Evolutionary conservation across 2,888 invertebrate species (phyloP).

Genomic region (Loripinus fragilis): DNA sequence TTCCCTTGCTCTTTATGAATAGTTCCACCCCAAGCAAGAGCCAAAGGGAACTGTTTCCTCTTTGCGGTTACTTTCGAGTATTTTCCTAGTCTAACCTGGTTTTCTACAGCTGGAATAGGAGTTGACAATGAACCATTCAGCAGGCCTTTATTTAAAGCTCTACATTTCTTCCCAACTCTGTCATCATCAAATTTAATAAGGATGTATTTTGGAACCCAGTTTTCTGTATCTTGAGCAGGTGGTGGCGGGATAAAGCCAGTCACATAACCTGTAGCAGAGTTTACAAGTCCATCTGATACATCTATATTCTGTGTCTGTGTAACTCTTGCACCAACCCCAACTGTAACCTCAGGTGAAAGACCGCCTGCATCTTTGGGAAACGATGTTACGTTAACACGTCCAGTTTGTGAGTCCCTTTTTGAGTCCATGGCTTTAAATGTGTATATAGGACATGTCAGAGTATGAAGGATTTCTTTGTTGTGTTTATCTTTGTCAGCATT

Average conservation of each 20-base stretch:
- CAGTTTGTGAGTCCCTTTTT: neutral
- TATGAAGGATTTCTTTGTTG: too few species aligned
- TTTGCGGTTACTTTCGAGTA: conserved; percentile 19
- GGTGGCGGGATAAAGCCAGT: too few species aligned
- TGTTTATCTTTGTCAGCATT: conserved; percentile 22
- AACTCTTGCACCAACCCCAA: conserved; percentile 35
- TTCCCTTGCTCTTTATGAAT: conserved; percentile 42
- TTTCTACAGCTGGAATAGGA: conserved; percentile 33
- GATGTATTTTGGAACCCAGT: neutral
- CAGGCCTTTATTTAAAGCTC: neutral
- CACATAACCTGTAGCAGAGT: conserved; percentile 28
- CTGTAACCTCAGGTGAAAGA: conserved; percentile 41
- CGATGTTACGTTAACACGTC: conserved; percentile 40
- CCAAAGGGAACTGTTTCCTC: conserved; percentile 42
- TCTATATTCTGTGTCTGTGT: conserved; percentile 36
- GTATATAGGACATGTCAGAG: conserved; percentile 17
- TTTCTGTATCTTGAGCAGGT: neutral
- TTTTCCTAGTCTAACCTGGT: conserved; percentile 30
- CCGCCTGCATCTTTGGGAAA: conserved; percentile 11
- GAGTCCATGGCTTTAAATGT: neutral
- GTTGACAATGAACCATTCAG: neutral
- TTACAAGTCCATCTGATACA: conserved; percentile 50
- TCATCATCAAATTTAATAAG: conserved; percentile 30
- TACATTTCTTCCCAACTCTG: conserved; percentile 10
- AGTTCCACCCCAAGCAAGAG: neutral